Base-by-base conservation (phyloP, 2,888 invertebrate genomes). In the Aphodius sticticus region DNA sequence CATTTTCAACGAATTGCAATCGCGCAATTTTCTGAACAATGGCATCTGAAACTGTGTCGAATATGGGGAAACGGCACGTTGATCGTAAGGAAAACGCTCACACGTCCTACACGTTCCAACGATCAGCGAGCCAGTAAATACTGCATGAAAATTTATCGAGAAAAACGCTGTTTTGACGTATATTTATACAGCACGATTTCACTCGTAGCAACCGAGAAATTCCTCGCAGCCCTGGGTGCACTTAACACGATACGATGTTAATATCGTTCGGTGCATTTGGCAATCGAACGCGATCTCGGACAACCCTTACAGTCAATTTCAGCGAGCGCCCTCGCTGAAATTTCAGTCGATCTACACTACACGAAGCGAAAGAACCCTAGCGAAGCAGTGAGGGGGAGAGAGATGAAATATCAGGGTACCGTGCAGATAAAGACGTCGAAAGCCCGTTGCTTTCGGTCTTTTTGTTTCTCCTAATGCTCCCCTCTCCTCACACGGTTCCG, bases 81-180 rank as follows among this genome's bases (percentile, higher is more conserved):
- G 7, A 53, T 53, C 53, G 53, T 12, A 53, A 2, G 53, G 53
- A 53, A 53, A 53, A 53, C 53, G 53, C 53, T 53, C 53, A 53
- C 53, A 53, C 53, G 53, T 53, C 53, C 53, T 2, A 53, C 53
- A 53, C 53, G 53, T 53, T 9, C 9, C 53, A 12, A 53, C 53
- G 53, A 53, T 53, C 53, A 53, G 53, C 53, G 6, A 1, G 53
- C 12, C 53, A 12, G 53, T 53, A 53, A 53, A 53, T 12, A 12
- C 53, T 12, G 53, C 53, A 53, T 12, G 53, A 53, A 53, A 53
- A 53, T 12, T 53, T 5, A 12, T 1, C 53, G 53, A 53, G 53
- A 53, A 53, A 53, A 53, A 53, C 53, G 53, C 53, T 53, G 53
- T 53, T 53, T 53, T 53, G 53, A 53, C 53, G 53, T 53, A 53